phyloP scores from a whole-genome alignment of 2,113 vertebrate genomes.

The Delphinapterus leucas region DNA sequence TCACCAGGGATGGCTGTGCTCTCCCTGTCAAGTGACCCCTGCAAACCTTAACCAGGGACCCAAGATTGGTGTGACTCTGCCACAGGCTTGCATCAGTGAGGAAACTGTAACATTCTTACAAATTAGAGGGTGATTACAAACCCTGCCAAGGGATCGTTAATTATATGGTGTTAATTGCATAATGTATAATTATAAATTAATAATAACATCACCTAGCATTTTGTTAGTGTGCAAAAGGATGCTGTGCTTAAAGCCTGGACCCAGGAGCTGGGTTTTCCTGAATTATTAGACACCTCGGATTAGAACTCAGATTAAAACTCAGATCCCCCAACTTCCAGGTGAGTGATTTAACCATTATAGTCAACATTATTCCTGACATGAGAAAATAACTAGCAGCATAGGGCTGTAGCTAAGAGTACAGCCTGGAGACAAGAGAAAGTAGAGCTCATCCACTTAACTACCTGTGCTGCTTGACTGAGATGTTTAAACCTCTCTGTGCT shows the following conservation, averaged over 20 bases:
- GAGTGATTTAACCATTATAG: background rate
- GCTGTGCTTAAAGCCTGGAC: background rate
- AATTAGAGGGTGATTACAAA: constrained; percentile 49
- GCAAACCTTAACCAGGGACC: background rate
- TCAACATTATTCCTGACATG: background rate
- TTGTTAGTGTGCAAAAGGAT: background rate
- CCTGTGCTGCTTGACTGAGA: background rate
- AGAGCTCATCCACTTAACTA: background rate
- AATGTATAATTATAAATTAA: constrained; percentile 53
- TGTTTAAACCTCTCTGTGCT: background rate
- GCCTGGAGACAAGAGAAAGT: background rate
- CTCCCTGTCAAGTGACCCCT: background rate
- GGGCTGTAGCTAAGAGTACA: background rate
- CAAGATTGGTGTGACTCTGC: background rate
- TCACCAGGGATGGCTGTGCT: background rate
- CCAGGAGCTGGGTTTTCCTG: background rate
- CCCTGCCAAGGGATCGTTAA: constrained; percentile 34
- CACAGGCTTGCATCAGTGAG: background rate
- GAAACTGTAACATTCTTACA: constrained; percentile 5
- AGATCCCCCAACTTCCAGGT: background rate
- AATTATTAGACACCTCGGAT: background rate
- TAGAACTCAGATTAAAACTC: background rate
- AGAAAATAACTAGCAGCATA: background rate
- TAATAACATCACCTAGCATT: constrained; percentile 43
- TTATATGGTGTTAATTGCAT: constrained; percentile 36